phyloP scores from a whole-genome alignment of 2,797 vertebrate genomes.

The Philypnodon macrostomus region DNA sequence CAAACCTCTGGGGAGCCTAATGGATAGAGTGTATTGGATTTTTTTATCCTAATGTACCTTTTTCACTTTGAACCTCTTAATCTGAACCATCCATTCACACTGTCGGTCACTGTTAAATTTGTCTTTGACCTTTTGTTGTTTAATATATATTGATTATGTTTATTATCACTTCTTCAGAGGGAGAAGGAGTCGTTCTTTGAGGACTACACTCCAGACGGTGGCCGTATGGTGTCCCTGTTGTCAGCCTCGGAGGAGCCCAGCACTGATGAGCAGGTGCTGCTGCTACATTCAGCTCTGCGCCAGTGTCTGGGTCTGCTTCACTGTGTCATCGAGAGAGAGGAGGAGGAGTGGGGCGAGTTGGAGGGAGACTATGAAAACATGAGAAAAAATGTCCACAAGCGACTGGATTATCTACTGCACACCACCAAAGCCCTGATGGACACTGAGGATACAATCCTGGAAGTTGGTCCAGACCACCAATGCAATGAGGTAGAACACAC shows the following conservation, averaged over 20 bases:
- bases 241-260: slow-evolving; percentile 41
- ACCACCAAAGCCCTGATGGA: slow-evolving; percentile 65
- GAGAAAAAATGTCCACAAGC: slow-evolving; percentile 57
- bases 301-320: slow-evolving; percentile 74
- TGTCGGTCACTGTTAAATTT: slow-evolving; percentile 10
- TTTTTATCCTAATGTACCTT: slow-evolving; percentile 11
- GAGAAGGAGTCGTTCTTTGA: slow-evolving; percentile 68
- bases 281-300: slow-evolving; percentile 69
- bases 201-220: slow-evolving; percentile 54
- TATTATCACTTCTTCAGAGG: slow-evolving; percentile 48
- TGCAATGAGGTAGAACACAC: slow-evolving; percentile 64
- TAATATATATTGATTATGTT: background rate
- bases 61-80: slow-evolving; percentile 14
- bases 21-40: slow-evolving; percentile 54
- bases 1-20: slow-evolving; percentile 30
- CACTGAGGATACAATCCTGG: slow-evolving; percentile 36
- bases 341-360: slow-evolving; percentile 72
- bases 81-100: slow-evolving; percentile 30
- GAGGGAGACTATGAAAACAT: slow-evolving; percentile 69
- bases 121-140: slow-evolving; percentile 1
- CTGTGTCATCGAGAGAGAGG: slow-evolving; percentile 67
- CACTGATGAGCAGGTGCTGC: slow-evolving; percentile 61
- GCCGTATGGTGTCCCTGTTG: slow-evolving; percentile 65
- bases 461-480: slow-evolving; percentile 64
- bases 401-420: slow-evolving; percentile 69